phyloP scores from a whole-genome alignment of 2,888 invertebrate genomes.

The Anoplius nigerrimus region DNA sequence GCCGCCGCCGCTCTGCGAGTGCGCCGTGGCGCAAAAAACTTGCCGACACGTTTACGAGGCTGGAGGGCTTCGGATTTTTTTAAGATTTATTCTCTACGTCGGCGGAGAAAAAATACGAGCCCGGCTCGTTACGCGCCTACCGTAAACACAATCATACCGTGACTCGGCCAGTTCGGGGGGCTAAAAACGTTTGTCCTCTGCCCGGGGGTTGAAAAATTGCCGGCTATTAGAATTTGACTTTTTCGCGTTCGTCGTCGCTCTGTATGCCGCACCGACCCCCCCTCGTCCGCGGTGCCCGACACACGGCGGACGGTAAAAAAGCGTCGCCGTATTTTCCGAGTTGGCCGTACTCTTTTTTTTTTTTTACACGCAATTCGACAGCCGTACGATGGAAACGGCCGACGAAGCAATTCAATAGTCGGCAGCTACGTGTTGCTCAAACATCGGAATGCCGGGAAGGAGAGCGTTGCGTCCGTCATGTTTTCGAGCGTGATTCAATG shows the following conservation, averaged over 20 bases:
- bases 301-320: too few relatives aligned
- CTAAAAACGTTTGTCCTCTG: conserved; percentile 27
- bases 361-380: conserved; percentile 14
- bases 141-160: conserved; percentile 56
- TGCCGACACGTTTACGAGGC: conserved; percentile 2
- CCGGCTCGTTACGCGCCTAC: conserved; percentile 38
- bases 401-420: too few relatives aligned
- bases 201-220: conserved; percentile 40
- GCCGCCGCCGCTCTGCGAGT: conserved; percentile 9
- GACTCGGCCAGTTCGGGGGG: conserved; percentile 33
- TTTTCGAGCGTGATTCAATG: too few relatives aligned
- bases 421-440: too few relatives aligned
- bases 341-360: conserved; percentile 16
- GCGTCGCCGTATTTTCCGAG: conserved; percentile 14
- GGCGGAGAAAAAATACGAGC: conserved; percentile 42
- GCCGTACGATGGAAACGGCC: too few relatives aligned
- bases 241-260: conserved; percentile 3
- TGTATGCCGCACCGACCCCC: neutral
- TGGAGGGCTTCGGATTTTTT: conserved; percentile 39
- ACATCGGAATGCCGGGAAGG: too few relatives aligned
- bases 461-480: too few relatives aligned
- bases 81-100: conserved; percentile 45
- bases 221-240: conserved; percentile 19
- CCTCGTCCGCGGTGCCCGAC: too few relatives aligned
- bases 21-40: conserved; percentile 11